These are phyloP conservation scores for Sebastiscus albofasciatus DNA, from an alignment of 2,797 vertebrate genomes.

Conservation along the genomic window DNA sequence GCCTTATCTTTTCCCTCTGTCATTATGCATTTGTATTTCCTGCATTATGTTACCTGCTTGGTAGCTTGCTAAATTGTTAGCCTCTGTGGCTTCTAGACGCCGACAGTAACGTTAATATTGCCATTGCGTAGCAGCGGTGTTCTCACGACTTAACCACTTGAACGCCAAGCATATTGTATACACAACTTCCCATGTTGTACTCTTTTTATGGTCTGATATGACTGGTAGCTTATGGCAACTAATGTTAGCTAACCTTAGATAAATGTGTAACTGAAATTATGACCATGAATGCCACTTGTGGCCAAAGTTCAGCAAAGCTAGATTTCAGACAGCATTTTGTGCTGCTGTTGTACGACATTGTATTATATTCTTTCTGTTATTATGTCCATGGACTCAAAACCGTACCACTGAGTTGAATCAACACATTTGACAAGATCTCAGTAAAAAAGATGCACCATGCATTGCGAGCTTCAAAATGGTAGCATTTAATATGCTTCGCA, in stretches of 20 bases:
- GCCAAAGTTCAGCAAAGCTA: neutral
- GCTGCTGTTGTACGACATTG: neutral
- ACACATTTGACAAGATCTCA: neutral
- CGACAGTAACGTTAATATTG: too few relatives aligned
- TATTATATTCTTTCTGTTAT: neutral
- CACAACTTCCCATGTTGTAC: too few relatives aligned
- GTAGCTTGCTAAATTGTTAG: too few relatives aligned
- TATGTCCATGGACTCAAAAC: neutral
- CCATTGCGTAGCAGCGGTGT: too few relatives aligned
- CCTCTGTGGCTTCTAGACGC: too few relatives aligned
- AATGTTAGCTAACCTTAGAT: neutral
- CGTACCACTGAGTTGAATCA: neutral
- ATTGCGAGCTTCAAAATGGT: neutral
- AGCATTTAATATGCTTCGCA: neutral
- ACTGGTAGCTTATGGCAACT: neutral
- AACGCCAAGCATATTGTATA: too few relatives aligned
- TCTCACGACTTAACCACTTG: too few relatives aligned
- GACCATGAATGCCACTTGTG: neutral
- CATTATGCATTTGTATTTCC: too few relatives aligned
- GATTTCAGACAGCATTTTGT: neutral
- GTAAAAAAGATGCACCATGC: neutral
- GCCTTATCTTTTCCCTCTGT: too few relatives aligned
- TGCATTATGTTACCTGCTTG: too few relatives aligned
- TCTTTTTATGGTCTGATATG: neutral
- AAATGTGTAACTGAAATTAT: neutral